A percentile compares a stretch with the other conserved stretches of the same genome.
phyloP scores from a whole-genome alignment of 2,888 invertebrate genomes.

The Hypomecis atomaria region DNA sequence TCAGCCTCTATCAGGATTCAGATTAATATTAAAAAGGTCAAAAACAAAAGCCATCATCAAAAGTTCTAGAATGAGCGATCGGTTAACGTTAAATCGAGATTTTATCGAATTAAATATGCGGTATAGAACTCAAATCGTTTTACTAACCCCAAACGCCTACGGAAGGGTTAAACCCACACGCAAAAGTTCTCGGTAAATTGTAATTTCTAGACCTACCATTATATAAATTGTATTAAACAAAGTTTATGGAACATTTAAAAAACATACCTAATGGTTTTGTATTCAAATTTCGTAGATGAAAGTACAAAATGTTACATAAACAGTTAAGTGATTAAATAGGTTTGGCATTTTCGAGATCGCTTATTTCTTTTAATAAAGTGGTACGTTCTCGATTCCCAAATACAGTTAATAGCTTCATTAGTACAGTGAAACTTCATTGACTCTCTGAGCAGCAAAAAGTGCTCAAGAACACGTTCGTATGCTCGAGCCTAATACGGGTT shows the following conservation, averaged over 20 bases:
- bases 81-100: conserved; percentile 4
- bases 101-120: conserved; percentile 1
- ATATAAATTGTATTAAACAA: not conserved
- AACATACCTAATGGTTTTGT: too few species aligned
- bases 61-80: conserved; percentile 3
- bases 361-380: too few species aligned
- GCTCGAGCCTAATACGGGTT: too few species aligned
- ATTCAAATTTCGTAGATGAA: too few species aligned
- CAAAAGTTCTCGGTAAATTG: not conserved
- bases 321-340: too few species aligned
- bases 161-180: conserved; percentile 1
- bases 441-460: too few species aligned
- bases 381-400: too few species aligned
- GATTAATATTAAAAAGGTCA: conserved; percentile 6
- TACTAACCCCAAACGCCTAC: conserved; percentile 5
- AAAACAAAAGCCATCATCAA: conserved; percentile 1
- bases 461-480: too few species aligned
- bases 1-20: conserved; percentile 2
- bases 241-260: not conserved
- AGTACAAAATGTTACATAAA: too few species aligned
- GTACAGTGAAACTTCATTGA: too few species aligned
- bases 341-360: too few species aligned
- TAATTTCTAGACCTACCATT: not conserved
- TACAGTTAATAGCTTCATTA: too few species aligned
- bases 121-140: not conserved